Evolutionary conservation across 1,140 invertebrate genomes (phyloP), one percentile per base, ranked within the genome.

Genomic region (Temnothorax longispinosus): DNA sequence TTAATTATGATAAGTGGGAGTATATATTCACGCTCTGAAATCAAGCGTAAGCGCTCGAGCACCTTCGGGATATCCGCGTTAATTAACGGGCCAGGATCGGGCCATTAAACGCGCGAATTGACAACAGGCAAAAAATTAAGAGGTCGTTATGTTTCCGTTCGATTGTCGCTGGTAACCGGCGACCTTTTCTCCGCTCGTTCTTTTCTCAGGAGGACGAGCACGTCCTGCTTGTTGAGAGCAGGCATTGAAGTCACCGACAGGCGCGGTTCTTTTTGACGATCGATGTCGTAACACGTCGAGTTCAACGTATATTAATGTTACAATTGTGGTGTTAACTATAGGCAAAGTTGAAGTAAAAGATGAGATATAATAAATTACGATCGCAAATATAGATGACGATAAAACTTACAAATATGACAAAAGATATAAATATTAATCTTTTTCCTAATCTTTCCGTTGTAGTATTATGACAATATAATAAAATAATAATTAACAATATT

Each of bases 181-280:
- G 44, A 50, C 27, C 10, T 35, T 81, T 69, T 67, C 50, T 56
- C 15, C 21, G 11, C 21, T 35, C 32, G 27, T 67, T 47, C 8
- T 52, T 8, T n/a, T 52, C 18, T 21, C 32, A 13, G 11, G 11
- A 32, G 41, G 44, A 64, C 27, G 27, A 35, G 18, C 18, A 35
- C 18, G 41, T 64, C 58, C 27, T 78, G 62, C n/a, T 47, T 4
- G 32, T 77, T 44, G 47, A 56, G 52, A 21, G 54, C 15, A 32
- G 18, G 69, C 69, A 75, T 84, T 84, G 54, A 84, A 84, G 41
- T 84, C 80, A 75, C 80, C 44, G 80, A 60, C 13, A 60, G n/a
- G n/a, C 32, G n/a, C 13, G 54, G 4, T 27, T 60, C 41, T 60
- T 18, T 58, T 81, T 81, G 47, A 54, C 35, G 35, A 56, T 8